phyloP scores from a whole-genome alignment of 2,888 invertebrate genomes.

The Chrysomela aeneicollis region DNA sequence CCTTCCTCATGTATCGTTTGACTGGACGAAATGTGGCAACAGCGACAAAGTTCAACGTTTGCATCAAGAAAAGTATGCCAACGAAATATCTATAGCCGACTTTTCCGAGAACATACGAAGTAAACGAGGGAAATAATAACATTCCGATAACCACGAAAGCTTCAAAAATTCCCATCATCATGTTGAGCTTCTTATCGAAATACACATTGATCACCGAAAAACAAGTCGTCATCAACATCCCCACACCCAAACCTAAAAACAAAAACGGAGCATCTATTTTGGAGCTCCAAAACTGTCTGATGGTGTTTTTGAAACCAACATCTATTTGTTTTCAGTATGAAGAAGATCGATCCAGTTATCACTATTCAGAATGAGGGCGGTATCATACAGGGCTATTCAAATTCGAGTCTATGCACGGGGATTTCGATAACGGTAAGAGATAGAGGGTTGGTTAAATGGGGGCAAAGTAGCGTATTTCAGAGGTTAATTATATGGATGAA shows the following conservation, averaged over 20 bases:
- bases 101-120: neutral
- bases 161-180: slow-evolving; percentile 9
- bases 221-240: neutral
- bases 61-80: neutral
- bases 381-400: too few relatives aligned
- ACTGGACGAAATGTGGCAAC: slow-evolving; percentile 12
- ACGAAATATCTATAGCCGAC: neutral
- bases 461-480: too few relatives aligned
- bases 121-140: neutral
- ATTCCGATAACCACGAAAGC: neutral
- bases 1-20: slow-evolving; percentile 1
- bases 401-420: too few relatives aligned
- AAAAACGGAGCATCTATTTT: too few relatives aligned
- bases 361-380: too few relatives aligned
- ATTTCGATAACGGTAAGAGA: too few relatives aligned
- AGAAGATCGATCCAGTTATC: too few relatives aligned
- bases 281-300: too few relatives aligned
- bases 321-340: too few relatives aligned
- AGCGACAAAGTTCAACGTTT: neutral
- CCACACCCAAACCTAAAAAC: slow-evolving; percentile 11
- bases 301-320: too few relatives aligned
- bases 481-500: too few relatives aligned
- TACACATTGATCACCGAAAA: neutral
- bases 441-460: too few relatives aligned
- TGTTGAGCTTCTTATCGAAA: slow-evolving; percentile 2